Evolutionary conservation across 1,140 invertebrate species (phyloP), one percentile per base, ranked within the genome.

Genomic region (Globodera rostochiensis): DNA sequence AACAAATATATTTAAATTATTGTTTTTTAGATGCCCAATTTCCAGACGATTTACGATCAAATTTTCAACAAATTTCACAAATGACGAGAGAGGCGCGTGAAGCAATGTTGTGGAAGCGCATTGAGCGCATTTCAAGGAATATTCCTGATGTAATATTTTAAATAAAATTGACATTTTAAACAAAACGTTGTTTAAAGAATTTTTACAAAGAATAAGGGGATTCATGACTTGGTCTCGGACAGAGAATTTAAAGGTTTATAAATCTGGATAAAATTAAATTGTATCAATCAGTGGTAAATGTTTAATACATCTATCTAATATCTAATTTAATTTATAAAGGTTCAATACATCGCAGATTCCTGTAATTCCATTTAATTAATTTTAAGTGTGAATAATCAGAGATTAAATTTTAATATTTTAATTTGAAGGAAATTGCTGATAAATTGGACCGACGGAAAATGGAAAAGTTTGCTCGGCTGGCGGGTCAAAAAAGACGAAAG

Each of bases 71-170:
- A n/a, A 85, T 86, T 77, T 53, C 47, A 6, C 75, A 46, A 49
- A 57, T 83, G 64, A 76, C 75, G 0, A 71, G 36, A 21, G 69
- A 66, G 36, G 45, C 79, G 49, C 49, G 82, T 69, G 84, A 87
- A 69, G 79, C 87, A 57, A 66, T 86, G 9, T 64, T 90, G 15
- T 90, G 88, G 88, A 81, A 76, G 46, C 73, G 83, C 25, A 89
- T 88, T 60, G 87, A 88, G 67, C 50, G 83, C 64, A 88, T 89
- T 70, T 86, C 87, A 13, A 75, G 71, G 47, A 89, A 88, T 74
- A 75, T 78, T 49, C 80, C 85, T 6, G 87, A 87, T 36, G 83
- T 84, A 80, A 84, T 49, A 36, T 36, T 36, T 36, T 2, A 47
- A 36, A 80, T 53, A 25, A 47, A 13, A 15, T 19, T 69, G 49